Conservation (phyloP, 2,888 invertebrate genomes). For the Brenthis daphne region DNA sequence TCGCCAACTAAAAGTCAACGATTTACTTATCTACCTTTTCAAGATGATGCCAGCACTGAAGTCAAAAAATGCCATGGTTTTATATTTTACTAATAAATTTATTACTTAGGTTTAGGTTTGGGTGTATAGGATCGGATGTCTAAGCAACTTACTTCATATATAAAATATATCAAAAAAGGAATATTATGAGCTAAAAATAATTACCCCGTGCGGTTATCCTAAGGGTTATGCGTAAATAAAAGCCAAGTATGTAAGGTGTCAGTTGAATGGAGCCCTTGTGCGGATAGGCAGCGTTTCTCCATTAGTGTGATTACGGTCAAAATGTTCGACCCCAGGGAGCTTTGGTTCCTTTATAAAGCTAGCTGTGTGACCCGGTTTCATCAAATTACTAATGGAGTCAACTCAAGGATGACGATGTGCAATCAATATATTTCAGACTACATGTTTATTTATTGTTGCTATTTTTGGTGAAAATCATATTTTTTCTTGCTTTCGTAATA, state of each 20-base stretch:
- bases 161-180: slow-evolving; percentile 7
- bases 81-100: no score
- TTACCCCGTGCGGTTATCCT: slow-evolving; percentile 28
- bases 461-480: no score
- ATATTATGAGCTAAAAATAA: slow-evolving; percentile 32
- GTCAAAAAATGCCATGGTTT: no score
- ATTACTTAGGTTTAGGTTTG: no score
- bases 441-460: no score
- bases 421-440: no score
- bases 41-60: no score
- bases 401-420: not conserved
- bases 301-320: slow-evolving; percentile 80
- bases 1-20: no score
- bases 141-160: not conserved
- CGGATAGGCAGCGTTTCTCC: slow-evolving; percentile 68
- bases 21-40: no score
- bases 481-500: no score
- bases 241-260: slow-evolving; percentile 53
- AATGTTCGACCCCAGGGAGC: slow-evolving; percentile 64
- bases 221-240: slow-evolving; percentile 41
- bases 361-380: slow-evolving; percentile 26
- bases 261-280: slow-evolving; percentile 60
- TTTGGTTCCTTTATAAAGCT: slow-evolving; percentile 37
- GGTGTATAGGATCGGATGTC: no score
- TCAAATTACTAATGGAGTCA: slow-evolving; percentile 7